Evolutionary conservation across 2,797 vertebrate genomes (phyloP).

Genomic region (Microhierax caerulescens): DNA sequence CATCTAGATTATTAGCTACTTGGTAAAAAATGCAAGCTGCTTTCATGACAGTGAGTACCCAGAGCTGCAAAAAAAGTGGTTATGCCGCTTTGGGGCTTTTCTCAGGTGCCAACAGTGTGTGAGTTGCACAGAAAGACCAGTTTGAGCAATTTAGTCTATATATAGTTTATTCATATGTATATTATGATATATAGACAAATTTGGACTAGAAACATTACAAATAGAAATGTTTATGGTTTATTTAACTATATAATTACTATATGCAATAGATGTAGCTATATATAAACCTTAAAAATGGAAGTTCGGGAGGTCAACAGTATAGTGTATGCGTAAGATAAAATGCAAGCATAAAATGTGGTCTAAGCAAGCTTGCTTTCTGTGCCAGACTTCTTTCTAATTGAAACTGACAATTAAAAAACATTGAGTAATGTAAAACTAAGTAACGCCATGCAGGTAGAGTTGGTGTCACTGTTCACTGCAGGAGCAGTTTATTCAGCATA

Average conservation of each 20-base stretch:
- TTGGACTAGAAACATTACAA: not conserved
- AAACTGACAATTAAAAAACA: not conserved
- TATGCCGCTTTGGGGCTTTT: not conserved
- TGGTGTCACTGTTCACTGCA: not conserved
- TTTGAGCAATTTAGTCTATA: not conserved
- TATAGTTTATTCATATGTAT: not conserved
- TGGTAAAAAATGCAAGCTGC: not conserved
- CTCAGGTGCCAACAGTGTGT: not conserved
- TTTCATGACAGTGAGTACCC: not conserved
- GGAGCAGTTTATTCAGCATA: not conserved
- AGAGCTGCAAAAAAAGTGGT: not conserved
- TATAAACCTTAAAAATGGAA: not conserved
- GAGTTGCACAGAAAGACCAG: not conserved
- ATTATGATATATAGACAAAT: not conserved
- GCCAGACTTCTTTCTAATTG: not conserved
- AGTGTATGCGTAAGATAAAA: not conserved
- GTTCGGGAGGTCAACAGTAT: not conserved
- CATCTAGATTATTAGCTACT: not conserved
- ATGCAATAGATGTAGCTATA: not conserved
- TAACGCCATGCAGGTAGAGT: not conserved
- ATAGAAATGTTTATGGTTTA: not conserved
- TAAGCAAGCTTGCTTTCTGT: rapidly evolving
- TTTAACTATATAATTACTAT: not conserved
- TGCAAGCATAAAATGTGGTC: not conserved
- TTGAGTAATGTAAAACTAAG: not conserved